phyloP scores from a whole-genome alignment of 2,888 invertebrate genomes.

The Dinocampus coccinellae region DNA sequence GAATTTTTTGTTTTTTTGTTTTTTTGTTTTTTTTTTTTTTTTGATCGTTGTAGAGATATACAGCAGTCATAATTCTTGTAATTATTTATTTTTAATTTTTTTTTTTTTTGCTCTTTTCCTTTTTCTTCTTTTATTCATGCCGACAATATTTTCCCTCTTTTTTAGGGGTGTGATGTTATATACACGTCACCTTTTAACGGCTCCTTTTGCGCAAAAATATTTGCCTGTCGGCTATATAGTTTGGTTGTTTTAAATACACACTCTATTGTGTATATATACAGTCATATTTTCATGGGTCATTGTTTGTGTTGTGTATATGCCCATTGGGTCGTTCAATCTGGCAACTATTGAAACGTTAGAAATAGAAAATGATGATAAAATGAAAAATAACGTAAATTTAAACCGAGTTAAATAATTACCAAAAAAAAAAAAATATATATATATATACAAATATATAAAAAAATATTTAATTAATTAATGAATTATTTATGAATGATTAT shows the following conservation, averaged over 20 bases:
- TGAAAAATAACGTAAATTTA: too few relatives aligned
- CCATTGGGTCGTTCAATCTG: background rate
- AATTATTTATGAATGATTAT: too few relatives aligned
- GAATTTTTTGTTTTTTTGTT: background rate
- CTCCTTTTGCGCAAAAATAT: constrained; percentile 51
- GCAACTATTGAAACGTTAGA: background rate
- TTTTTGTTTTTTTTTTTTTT: constrained; percentile 4
- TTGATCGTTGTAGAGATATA: background rate
- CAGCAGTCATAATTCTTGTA: background rate
- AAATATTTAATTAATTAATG: too few relatives aligned
- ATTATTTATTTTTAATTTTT: background rate
- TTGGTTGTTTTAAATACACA: constrained; percentile 39
- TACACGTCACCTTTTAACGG: constrained; percentile 36
- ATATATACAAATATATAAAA: too few relatives aligned
- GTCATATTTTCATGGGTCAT: background rate
- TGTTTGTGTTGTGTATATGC: background rate
- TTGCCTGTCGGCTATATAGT: constrained; percentile 48
- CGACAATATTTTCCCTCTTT: constrained; percentile 25
- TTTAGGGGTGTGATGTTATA: constrained; percentile 9
- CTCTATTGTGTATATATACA: constrained; percentile 44
- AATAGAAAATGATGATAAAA: too few relatives aligned
- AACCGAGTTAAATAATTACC: too few relatives aligned
- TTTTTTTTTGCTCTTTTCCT: too few relatives aligned
- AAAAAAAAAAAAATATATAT: too few relatives aligned
- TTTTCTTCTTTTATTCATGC: constrained; percentile 11